Evolutionary conservation across 2,888 invertebrate genomes (phyloP).

Genomic region (Apodemia mormo): DNA sequence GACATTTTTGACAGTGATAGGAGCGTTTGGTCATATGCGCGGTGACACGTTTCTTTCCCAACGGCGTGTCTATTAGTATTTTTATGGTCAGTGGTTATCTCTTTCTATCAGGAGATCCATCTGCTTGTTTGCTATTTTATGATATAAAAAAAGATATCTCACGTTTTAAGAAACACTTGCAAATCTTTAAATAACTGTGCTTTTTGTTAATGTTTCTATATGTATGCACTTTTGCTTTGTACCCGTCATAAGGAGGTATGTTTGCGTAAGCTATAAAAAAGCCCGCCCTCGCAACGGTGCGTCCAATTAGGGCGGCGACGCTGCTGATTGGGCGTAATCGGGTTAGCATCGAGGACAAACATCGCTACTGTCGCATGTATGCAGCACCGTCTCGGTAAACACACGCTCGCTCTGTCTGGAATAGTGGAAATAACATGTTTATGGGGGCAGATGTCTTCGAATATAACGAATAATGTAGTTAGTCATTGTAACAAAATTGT

Average conservation of each 20-base stretch:
- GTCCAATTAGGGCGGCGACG: constrained; percentile 78
- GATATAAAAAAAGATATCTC: too few species aligned
- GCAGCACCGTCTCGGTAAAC: constrained; percentile 29
- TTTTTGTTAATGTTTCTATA: not conserved
- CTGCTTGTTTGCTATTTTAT: too few species aligned
- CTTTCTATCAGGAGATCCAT: too few species aligned
- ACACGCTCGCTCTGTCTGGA: not conserved
- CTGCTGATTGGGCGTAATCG: constrained; percentile 80
- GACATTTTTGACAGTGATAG: too few species aligned
- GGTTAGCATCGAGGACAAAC: constrained; percentile 76
- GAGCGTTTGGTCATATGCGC: too few species aligned
- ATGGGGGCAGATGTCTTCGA: not conserved
- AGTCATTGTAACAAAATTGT: too few species aligned
- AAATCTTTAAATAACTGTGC: not conserved
- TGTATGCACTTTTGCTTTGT: not conserved
- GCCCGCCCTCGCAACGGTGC: constrained; percentile 70
- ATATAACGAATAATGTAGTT: not conserved
- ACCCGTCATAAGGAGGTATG: constrained; percentile 42
- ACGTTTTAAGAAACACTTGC: not conserved
- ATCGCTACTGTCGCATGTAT: constrained; percentile 39
- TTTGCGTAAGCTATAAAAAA: constrained; percentile 77
- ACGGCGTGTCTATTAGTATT: too few species aligned
- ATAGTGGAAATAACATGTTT: constrained; percentile 8
- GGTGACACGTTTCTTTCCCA: too few species aligned
- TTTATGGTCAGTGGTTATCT: too few species aligned